Evolutionary conservation across 2,888 invertebrate species (phyloP), one percentile per base, ranked within the genome.

Genomic region (Tachystola acroxantha): DNA sequence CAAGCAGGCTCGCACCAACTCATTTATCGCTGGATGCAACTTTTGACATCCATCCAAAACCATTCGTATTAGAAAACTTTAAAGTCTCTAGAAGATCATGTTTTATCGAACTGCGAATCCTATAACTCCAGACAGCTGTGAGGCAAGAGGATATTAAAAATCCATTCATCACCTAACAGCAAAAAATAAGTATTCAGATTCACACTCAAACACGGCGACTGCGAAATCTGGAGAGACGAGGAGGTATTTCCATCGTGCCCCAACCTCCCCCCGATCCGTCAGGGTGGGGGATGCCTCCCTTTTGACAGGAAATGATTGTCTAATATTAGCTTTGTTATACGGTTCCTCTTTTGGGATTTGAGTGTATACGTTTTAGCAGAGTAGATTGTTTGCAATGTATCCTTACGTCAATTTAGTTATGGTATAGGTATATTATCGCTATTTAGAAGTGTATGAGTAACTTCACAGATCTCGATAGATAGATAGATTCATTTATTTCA

Each of bases 221-320:
- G 71, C 68, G 69, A 77, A 81, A 81, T 81, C 79, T 81, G 76
- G 73, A 71, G 74, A 76, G 73, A 73, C 72, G 79, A 71, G 77
- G 76, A 70, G 79, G 76, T 74, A 76, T 79, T 72, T 57, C 50
- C 61, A 68, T 25, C 24, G n/a, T n/a, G 54, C 64, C 53, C 66
- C n/a, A n/a, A 56, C 57, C 46, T 44, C 50, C 55, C 48, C 56
- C 56, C 63, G 57, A 55, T 59, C 60, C 57, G 60, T 59, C 62
- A 61, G 65, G 66, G 53, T 50, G 60, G 55, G 68, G 64, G 53
- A 43, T 57, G 56, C 48, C 80, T 69, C 78, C 78, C 79, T 75
- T 82, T 80, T 85, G 81, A 84, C 84, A 84, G 81, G 85, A 86
- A 85, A 86, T 85, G 84, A 84, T 85, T 84, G 82, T 81, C 85